Evolutionary conservation across 2,113 vertebrate genomes (phyloP).

Genomic region (Cisticola juncidis): DNA sequence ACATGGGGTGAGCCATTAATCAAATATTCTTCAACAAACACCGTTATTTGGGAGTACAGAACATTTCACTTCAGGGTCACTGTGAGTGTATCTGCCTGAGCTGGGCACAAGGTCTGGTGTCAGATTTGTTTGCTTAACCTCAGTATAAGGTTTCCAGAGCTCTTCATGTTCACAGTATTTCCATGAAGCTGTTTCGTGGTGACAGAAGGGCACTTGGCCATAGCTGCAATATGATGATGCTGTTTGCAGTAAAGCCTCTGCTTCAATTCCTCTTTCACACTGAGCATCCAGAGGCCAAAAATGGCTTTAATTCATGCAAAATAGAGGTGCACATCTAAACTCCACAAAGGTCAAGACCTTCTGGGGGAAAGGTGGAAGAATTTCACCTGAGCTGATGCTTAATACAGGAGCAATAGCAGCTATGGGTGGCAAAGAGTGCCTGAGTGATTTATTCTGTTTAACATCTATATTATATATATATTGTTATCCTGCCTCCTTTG

Average conservation of each 20-base stretch:
- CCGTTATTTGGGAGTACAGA: not conserved
- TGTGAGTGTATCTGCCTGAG: not conserved
- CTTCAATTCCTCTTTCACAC: not conserved
- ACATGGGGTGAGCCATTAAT: not conserved
- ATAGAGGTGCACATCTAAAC: not conserved
- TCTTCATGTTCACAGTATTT: not conserved
- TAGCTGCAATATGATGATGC: not conserved
- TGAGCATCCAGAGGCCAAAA: not conserved
- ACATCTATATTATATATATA: fast-evolving
- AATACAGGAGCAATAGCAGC: not conserved
- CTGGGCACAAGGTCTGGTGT: not conserved
- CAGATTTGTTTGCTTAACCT: conserved; percentile 46
- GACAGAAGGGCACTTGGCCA: not conserved
- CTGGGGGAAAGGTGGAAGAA: not conserved
- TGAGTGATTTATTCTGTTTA: not conserved
- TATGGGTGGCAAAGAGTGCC: not conserved
- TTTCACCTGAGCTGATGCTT: not conserved
- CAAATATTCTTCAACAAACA: not conserved
- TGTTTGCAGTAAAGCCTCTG: not conserved
- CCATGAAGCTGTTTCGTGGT: not conserved
- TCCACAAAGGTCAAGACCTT: not conserved
- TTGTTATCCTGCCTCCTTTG: not conserved
- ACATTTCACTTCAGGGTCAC: not conserved
- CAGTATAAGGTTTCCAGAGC: conserved; percentile 3
- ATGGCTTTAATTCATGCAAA: not conserved